A percentile compares a stretch with the other conserved stretches of the same genome.
Evolutionary conservation across 2,113 vertebrate species (phyloP).

Genomic region (Charina bottae): DNA sequence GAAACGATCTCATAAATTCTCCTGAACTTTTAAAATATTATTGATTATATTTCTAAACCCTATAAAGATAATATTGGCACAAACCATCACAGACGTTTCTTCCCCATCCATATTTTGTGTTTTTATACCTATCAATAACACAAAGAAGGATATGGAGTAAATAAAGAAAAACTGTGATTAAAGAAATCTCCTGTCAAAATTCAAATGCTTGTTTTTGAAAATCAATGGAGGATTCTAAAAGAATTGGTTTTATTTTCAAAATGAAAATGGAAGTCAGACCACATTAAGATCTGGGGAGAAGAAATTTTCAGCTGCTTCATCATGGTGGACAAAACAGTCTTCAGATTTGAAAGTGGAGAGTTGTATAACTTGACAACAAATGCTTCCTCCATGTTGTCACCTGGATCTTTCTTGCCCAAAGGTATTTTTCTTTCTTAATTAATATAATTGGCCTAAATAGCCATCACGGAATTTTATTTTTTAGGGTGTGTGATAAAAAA

Average conservation of each 20-base stretch:
- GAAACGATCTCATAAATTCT: neutral
- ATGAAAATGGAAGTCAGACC: neutral
- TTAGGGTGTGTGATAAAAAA: neutral
- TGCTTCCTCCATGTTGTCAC: neutral
- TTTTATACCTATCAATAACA: neutral
- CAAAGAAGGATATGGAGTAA: neutral
- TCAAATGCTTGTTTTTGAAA: neutral
- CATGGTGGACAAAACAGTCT: neutral
- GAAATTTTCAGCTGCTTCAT: neutral
- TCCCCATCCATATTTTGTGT: neutral
- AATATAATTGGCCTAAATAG: neutral
- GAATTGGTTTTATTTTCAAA: neutral
- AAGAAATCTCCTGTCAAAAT: neutral
- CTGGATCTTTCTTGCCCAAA: neutral
- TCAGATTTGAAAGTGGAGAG: neutral
- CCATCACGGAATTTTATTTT: neutral
- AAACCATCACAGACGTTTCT: neutral
- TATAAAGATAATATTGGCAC: neutral
- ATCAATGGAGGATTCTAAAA: neutral
- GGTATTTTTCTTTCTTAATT: neutral
- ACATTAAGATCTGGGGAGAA: neutral
- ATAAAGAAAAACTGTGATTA: neutral
- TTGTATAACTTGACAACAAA: neutral
- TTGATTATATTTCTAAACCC: neutral
- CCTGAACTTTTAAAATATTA: neutral